These are phyloP conservation scores for Oegoconia quadripuncta DNA, from an alignment of 2,888 invertebrate genomes.

Conservation along the genomic window DNA sequence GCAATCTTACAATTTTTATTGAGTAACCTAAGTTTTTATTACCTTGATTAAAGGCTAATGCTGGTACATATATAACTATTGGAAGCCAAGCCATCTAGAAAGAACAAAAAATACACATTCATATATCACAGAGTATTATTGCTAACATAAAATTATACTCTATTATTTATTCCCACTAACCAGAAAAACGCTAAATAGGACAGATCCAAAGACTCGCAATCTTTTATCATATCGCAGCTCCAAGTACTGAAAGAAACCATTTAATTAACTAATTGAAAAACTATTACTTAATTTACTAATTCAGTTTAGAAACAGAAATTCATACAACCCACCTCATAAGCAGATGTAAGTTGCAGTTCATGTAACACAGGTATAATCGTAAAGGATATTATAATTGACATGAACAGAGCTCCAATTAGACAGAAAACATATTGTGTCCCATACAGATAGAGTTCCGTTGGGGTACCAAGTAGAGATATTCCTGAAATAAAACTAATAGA, in stretches of 20 bases:
- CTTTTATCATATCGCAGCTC: slow-evolving; percentile 83
- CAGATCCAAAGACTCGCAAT: slow-evolving; percentile 82
- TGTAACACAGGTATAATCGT: slow-evolving; percentile 86
- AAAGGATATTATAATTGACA: slow-evolving; percentile 80
- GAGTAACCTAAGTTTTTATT: slow-evolving; percentile 10
- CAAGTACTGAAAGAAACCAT: slow-evolving; percentile 73
- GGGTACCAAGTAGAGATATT: slow-evolving; percentile 87
- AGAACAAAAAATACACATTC: slow-evolving; percentile 16
- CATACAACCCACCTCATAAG: slow-evolving; percentile 81
- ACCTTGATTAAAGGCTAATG: slow-evolving; percentile 86
- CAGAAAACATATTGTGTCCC: slow-evolving; percentile 86
- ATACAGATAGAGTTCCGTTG: slow-evolving; percentile 88
- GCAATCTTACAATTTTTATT: slow-evolving; percentile 1
- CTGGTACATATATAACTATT: slow-evolving; percentile 86
- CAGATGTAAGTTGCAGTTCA: slow-evolving; percentile 84
- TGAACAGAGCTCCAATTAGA: slow-evolving; percentile 78
- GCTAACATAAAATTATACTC: no score
- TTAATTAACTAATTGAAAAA: slow-evolving; percentile 1
- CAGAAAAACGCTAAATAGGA: slow-evolving; percentile 81
- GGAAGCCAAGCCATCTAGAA: slow-evolving; percentile 84
- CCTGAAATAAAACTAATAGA: slow-evolving; percentile 84
- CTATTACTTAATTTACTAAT: neutral
- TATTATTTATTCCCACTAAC: no score
- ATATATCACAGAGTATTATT: no score
- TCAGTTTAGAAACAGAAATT: neutral